Percentiles rank a stretch among this genome's conserved stretches.
Conservation (phyloP, 2,888 invertebrate species). For the Carabus problematicus region DNA sequence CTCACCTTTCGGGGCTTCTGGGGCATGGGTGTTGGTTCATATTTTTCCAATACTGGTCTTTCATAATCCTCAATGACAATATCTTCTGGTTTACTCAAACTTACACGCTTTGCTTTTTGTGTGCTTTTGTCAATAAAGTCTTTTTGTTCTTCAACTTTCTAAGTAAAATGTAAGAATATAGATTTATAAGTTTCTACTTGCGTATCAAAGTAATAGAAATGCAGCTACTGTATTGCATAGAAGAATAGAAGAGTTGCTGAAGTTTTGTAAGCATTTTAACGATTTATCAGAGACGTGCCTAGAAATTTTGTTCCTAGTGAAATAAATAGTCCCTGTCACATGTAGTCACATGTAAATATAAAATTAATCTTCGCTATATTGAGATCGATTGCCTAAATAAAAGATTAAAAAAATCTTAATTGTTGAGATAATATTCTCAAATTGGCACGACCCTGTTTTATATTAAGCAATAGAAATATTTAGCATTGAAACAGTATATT, state of each 20-base stretch:
- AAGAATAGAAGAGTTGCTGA: not conserved
- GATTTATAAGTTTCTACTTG: conserved; percentile 10
- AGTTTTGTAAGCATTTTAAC: not conserved
- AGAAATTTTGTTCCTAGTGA: too few species aligned
- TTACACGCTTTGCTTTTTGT: conserved; percentile 47
- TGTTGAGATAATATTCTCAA: too few species aligned
- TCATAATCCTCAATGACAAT: conserved; percentile 72
- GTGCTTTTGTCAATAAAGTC: conserved; percentile 48
- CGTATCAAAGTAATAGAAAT: not conserved
- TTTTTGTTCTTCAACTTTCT: conserved; percentile 52
- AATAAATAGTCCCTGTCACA: too few species aligned
- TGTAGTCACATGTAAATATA: too few species aligned
- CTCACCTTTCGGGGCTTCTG: conserved; percentile 51
- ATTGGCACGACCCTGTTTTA: too few species aligned
- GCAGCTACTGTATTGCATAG: conserved; percentile 7
- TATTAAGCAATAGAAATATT: too few species aligned
- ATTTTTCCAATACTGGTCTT: conserved; percentile 74
- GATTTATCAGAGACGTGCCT: not conserved
- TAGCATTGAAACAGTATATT: too few species aligned
- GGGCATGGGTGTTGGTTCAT: conserved; percentile 60
- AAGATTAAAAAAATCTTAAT: too few species aligned
- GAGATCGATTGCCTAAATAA: too few species aligned
- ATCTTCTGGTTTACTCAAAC: conserved; percentile 38
- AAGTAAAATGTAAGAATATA: conserved; percentile 38
- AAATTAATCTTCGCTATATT: too few species aligned